Conservation (phyloP, 92 coral and sea anemone genomes). For the Heliopora coerulea region DNA sequence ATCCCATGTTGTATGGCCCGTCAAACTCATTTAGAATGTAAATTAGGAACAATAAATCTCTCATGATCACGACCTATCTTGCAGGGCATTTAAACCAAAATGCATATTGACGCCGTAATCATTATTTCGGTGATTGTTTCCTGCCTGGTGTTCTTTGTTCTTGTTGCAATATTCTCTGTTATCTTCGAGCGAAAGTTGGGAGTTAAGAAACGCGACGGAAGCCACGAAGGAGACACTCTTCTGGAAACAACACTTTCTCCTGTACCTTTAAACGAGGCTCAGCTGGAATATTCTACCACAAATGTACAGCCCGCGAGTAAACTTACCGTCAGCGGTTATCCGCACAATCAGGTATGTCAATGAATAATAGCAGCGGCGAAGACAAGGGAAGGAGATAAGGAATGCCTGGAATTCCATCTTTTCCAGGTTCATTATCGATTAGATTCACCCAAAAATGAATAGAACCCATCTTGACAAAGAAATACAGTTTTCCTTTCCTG, state of each 20-base stretch:
- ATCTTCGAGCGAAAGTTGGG: slow-evolving; percentile 23
- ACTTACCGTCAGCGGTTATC: slow-evolving; percentile 3
- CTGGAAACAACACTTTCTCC: slow-evolving; percentile 4
- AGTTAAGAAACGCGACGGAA: not conserved
- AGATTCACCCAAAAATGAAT: no score
- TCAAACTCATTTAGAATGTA: no score
- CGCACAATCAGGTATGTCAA: slow-evolving; percentile 24
- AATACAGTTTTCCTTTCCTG: no score
- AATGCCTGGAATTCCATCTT: no score
- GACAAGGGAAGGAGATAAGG: no score
- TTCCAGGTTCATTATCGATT: no score
- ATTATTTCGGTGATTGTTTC: slow-evolving; percentile 9
- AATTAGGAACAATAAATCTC: no score
- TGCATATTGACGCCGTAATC: slow-evolving; percentile 19
- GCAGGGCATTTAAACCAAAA: not conserved
- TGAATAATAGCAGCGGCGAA: no score
- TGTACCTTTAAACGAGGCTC: slow-evolving; percentile 5
- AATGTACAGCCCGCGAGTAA: slow-evolving; percentile 23
- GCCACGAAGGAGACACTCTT: not conserved
- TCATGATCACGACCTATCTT: no score
- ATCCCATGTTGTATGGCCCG: no score
- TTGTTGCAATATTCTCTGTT: slow-evolving; percentile 17
- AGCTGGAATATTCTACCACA: slow-evolving; percentile 13
- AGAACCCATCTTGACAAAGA: no score
- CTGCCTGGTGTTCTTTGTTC: slow-evolving; percentile 24